Evolutionary conservation across 2,113 vertebrate genomes (phyloP), one percentile per base, ranked within the genome.

Genomic region (Calypte anna): DNA sequence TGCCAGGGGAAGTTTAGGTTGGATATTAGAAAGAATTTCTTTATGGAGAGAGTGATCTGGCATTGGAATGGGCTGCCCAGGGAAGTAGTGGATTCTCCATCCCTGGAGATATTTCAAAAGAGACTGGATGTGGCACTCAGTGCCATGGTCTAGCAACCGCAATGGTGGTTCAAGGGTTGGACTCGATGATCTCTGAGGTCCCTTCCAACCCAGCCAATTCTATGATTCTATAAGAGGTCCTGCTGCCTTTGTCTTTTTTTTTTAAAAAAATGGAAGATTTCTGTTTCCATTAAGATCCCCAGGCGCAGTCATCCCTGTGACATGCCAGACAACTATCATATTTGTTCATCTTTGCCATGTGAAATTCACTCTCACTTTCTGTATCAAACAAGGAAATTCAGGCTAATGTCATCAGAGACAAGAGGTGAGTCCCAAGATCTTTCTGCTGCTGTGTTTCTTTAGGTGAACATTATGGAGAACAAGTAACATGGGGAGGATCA

Each of bases 311-410:
- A 9, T 6, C 24, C 8, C 43, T 58, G 36, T 2, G 7, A 13
- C 58, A 17, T 0, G 1, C 23, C 53, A 61, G 5, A 27, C 12
- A 68, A 36, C 12, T 12, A 14, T 16, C 11, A 46, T 0, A 13
- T 46, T 62, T 38, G 51, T 57, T 53, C 36, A 23, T 33, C 68
- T 69, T 69, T 69, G 16, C 61, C 22, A 62, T 9, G 22, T 30
- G 59, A 61, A 4, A 12, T 22, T 72, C 38, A 54, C 40, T 33
- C 14, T 73, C 48, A n/a, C 33, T 61, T 78, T 36, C 48, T 61
- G 14, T 15, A 84, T 31, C 9, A 9, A 2, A 3, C 30, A 57
- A 48, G 7, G 30, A 62, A 48, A 55, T 62, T 69, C 27, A 48
- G 28, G 46, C n/a, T 59, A 53, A 80, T 8, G 25, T 6, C 0